A percentile compares a stretch with the other conserved stretches of the same genome.
These are phyloP conservation scores for Drosophila hawaiiensis DNA, from an alignment of 2,888 invertebrate species.

Conservation along the genomic window DNA sequence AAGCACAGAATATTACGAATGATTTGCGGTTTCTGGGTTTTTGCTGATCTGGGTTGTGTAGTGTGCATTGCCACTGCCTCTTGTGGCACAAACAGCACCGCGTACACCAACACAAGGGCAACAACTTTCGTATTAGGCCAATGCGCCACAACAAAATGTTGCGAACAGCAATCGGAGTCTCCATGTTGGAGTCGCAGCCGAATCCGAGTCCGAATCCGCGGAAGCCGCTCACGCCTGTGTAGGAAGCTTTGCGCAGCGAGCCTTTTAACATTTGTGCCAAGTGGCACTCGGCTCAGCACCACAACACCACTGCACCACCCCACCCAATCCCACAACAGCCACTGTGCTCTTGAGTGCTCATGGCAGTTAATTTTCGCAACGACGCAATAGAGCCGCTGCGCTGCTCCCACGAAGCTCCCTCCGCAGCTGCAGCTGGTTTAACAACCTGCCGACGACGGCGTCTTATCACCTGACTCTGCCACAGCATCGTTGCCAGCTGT, in stretches of 20 bases:
- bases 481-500: slow-evolving; percentile 38
- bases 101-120: slow-evolving; percentile 76
- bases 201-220: slow-evolving; percentile 46
- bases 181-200: slow-evolving; percentile 16
- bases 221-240: slow-evolving; percentile 59
- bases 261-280: slow-evolving; percentile 74
- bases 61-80: slow-evolving; percentile 67
- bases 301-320: neutral
- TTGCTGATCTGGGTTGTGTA: slow-evolving; percentile 34
- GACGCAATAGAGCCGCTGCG: slow-evolving; percentile 70
- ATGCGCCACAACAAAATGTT: slow-evolving; percentile 46
- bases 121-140: slow-evolving; percentile 76
- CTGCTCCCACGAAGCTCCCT: slow-evolving; percentile 59
- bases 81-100: slow-evolving; percentile 67
- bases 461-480: slow-evolving; percentile 63
- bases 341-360: slow-evolving; percentile 12
- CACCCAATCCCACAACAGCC: neutral
- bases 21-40: neutral
- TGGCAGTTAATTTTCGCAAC: slow-evolving; percentile 79
- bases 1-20: neutral
- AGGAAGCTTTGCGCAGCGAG: slow-evolving; percentile 68
- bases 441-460: slow-evolving; percentile 56
- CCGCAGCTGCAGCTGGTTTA: slow-evolving; percentile 68
- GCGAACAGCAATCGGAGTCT: slow-evolving; percentile 13
- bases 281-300: slow-evolving; percentile 14